Evolutionary conservation across 1,140 invertebrate species (phyloP), one percentile per base, ranked within the genome.

Genomic region (Drosophila kanapiae): DNA sequence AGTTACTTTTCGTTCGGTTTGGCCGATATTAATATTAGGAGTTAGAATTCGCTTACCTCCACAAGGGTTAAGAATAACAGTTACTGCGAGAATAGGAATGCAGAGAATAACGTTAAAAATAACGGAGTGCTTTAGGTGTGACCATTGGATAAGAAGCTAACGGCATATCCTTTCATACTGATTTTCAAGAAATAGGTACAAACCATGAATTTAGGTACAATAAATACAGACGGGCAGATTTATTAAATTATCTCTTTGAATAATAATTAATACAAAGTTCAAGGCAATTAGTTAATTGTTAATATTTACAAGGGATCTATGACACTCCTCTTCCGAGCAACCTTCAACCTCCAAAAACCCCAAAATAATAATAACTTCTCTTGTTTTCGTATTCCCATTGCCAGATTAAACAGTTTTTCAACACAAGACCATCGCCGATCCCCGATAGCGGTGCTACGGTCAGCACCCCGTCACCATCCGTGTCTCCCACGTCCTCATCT

Each of bases 361-460:
- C 4, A 1, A 13, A 11, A 8, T n/a, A 23, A 62, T 58, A 6
- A 43, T 16, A 5, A 5, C 0, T 16, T 6, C 18, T 13, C 29
- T 14, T 16, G 18, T 29, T 9, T 2, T 6, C 14, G 13, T 59
- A 14, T 23, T 3, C n/a, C 3, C 16, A 5, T 54, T 23, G 33
- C 14, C 42, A 93, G 92, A 92, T 93, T 33, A 91, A 92, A 77
- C 86, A 93, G 70, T 92, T 92, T 70, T 84, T 91, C 54, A 92
- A 88, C 35, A 90, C 78, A 56, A 85, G 92, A 58, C 79, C 81
- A 31, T 78, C 85, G 31, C 40, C 85, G 56, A 62, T 76, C 35
- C 85, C 79, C 54, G 91, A 92, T 43, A 82, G 77, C n/a, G 75
- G 77, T 13, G 75, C 80, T 48, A 53, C 63, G 47, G 82, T 78